These are phyloP conservation scores for Neodiprion virginianus DNA, from an alignment of 1,140 invertebrate genomes.

Conservation along the genomic window DNA sequence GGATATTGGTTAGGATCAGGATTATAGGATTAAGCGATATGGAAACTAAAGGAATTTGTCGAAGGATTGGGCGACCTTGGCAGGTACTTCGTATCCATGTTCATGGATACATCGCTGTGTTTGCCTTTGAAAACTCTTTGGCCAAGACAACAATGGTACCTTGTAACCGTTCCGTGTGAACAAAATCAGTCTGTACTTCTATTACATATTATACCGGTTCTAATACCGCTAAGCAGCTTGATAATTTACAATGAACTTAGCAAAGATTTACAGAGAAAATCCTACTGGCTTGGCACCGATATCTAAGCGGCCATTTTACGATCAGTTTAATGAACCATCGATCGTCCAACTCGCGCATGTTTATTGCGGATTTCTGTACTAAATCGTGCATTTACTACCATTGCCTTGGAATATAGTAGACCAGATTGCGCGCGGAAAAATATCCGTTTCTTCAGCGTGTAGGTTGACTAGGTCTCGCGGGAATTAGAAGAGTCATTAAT, in stretches of 20 bases:
- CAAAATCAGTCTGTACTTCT: not conserved
- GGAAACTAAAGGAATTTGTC: not conserved
- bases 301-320: too few species aligned
- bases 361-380: too few species aligned
- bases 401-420: too few species aligned
- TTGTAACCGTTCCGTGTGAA: not conserved
- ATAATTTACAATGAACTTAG: too few species aligned
- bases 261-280: too few species aligned
- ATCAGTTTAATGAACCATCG: too few species aligned
- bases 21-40: not conserved
- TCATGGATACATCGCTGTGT: not conserved
- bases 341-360: too few species aligned
- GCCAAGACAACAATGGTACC: not conserved
- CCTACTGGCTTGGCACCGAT: too few species aligned
- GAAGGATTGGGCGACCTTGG: not conserved
- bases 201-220: not conserved
- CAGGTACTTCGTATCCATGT: not conserved
- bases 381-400: too few species aligned
- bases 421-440: too few species aligned
- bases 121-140: not conserved
- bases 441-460: too few species aligned
- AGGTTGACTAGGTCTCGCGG: too few species aligned
- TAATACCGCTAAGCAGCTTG: not conserved
- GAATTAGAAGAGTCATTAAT: constrained; percentile 2
- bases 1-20: not conserved